A percentile compares a stretch with the other conserved stretches of the same genome.
phyloP scores from a whole-genome alignment of 2,888 invertebrate species.

The Mamestra brassicae region DNA sequence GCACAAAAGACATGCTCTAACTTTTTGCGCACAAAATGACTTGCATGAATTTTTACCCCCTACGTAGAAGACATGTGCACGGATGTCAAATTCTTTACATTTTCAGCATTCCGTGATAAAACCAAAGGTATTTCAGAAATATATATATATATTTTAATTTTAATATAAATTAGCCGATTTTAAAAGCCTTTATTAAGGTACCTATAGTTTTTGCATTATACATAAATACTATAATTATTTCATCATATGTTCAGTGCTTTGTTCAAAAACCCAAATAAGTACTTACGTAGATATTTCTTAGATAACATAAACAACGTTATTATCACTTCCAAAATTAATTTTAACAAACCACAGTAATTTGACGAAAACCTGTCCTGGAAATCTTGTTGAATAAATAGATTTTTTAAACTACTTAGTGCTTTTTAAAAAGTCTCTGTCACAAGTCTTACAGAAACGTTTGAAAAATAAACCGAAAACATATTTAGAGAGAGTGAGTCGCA shows the following conservation, averaged over 20 bases:
- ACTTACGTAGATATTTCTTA: neutral
- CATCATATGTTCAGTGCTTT: neutral
- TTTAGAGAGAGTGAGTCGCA: neutral
- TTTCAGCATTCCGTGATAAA: conserved; percentile 11
- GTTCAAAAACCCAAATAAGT: neutral
- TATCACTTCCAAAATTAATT: neutral
- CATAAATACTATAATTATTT: neutral
- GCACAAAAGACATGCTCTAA: conserved; percentile 57
- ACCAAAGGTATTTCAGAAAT: conserved; percentile 1
- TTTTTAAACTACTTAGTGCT: no score
- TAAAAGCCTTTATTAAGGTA: no score
- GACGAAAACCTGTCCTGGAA: neutral
- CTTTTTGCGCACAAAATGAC: conserved; percentile 63
- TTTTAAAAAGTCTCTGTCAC: neutral
- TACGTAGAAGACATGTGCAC: conserved; percentile 27
- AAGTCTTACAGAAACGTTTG: neutral
- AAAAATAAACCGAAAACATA: neutral
- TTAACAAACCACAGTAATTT: neutral
- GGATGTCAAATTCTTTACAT: conserved; percentile 21
- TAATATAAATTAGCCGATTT: neutral
- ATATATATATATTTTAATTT: neutral
- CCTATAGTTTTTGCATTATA: neutral
- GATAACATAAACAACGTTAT: neutral
- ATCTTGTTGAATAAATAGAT: neutral
- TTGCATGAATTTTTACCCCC: conserved; percentile 53